Percentiles rank a stretch among this genome's conserved stretches.
Evolutionary conservation across 2,888 invertebrate genomes (phyloP).

Genomic region (Drosophila cognata): DNA sequence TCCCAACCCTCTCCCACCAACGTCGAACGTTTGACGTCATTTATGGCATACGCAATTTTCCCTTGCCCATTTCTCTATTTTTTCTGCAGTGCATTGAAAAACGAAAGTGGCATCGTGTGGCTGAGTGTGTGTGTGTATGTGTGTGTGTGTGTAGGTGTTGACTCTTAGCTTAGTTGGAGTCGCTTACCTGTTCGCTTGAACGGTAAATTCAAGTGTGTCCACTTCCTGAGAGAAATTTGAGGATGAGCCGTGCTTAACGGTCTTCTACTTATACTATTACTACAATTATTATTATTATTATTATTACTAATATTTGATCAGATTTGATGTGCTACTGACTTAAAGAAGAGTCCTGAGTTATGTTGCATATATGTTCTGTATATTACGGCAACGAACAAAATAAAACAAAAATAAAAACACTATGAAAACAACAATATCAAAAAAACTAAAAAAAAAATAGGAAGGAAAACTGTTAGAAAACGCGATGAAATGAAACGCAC

Average conservation of each 20-base stretch:
- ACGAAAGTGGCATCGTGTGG: background rate
- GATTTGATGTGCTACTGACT: background rate
- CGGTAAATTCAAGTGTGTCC: slow-evolving; percentile 15
- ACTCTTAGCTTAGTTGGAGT: slow-evolving; percentile 17
- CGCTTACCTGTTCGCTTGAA: slow-evolving; percentile 43
- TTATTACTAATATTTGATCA: background rate
- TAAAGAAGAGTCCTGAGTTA: background rate
- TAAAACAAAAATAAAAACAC: slow-evolving; percentile 19
- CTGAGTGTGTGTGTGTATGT: background rate
- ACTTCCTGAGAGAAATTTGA: slow-evolving; percentile 24
- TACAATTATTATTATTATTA: slow-evolving; percentile 8
- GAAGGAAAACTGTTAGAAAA: background rate
- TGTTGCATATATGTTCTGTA: background rate
- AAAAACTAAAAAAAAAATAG: background rate
- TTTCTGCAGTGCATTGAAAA: background rate
- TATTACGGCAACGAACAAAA: slow-evolving; percentile 3
- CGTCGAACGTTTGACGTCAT: background rate
- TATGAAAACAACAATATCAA: slow-evolving; percentile 20
- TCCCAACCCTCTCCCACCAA: too few relatives aligned
- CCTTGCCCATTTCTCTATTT: slow-evolving; percentile 1
- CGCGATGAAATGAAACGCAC: slow-evolving; percentile 7
- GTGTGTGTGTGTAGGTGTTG: background rate
- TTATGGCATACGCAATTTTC: slow-evolving; percentile 2
- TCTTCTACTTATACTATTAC: slow-evolving; percentile 7
- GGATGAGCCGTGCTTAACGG: slow-evolving; percentile 16